phyloP scores from a whole-genome alignment of 2,888 invertebrate species.

The Lycocerus yunnanus region DNA sequence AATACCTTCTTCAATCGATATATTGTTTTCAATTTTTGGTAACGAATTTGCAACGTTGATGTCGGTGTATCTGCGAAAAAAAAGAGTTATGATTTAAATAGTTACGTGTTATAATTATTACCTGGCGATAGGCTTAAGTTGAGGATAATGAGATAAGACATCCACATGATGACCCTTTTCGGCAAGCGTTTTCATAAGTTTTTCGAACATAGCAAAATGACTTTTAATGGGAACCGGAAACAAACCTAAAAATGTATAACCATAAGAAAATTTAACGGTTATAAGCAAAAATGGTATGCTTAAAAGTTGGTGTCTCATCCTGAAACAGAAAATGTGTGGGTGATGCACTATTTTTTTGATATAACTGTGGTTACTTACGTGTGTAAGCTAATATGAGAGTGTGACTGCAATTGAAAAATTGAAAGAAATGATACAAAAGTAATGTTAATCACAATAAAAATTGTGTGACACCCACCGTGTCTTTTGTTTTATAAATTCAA shows the following conservation, averaged over 20 bases:
- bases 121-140: conserved; percentile 48
- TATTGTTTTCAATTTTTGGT: conserved; percentile 34
- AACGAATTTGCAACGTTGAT: conserved; percentile 37
- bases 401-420: not conserved
- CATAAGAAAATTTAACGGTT: not conserved
- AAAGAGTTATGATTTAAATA: too few species aligned
- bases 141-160: conserved; percentile 68
- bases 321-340: conserved; percentile 1
- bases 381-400: not conserved
- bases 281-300: conserved; percentile 1
- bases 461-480: not conserved
- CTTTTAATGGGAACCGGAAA: conserved; percentile 72
- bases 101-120: too few species aligned
- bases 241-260: conserved; percentile 64
- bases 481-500: conserved; percentile 7
- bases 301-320: conserved; percentile 7
- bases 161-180: conserved; percentile 69
- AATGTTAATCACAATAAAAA: conserved; percentile 1
- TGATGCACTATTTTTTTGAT: not conserved
- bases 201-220: conserved; percentile 68
- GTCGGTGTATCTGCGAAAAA: conserved; percentile 37
- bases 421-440: conserved; percentile 2
- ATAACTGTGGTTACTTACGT: conserved; percentile 3
- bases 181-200: conserved; percentile 64
- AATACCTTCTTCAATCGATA: conserved; percentile 28